These are phyloP conservation scores for Cromileptes altivelis DNA, from an alignment of 2,113 vertebrate species.

Conservation along the genomic window DNA sequence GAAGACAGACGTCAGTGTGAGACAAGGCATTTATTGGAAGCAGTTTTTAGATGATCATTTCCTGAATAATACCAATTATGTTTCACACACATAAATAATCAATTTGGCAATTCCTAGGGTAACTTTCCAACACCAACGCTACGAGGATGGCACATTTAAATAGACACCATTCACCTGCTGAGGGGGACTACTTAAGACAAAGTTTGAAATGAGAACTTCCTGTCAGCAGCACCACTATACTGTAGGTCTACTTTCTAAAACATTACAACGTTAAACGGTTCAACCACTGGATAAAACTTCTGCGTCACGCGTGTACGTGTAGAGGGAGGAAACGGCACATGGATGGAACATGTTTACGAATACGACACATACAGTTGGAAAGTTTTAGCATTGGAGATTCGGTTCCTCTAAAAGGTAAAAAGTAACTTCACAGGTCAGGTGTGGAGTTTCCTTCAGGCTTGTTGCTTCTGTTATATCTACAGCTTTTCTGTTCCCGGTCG, in stretches of 20 bases:
- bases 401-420: slow-evolving; percentile 65
- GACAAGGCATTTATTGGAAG: slow-evolving; percentile 69
- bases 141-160: slow-evolving; percentile 69
- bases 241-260: slow-evolving; percentile 50
- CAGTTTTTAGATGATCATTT: slow-evolving; percentile 13
- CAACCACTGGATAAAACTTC: slow-evolving; percentile 31
- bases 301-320: slow-evolving; percentile 12
- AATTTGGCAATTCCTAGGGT: slow-evolving; percentile 43
- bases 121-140: slow-evolving; percentile 38
- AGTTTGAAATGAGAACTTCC: slow-evolving; percentile 34
- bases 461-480: slow-evolving; percentile 2
- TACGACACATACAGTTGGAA: slow-evolving; percentile 34
- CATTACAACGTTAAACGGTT: slow-evolving; percentile 27
- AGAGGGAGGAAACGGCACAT: slow-evolving; percentile 16
- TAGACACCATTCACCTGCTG: slow-evolving; percentile 43
- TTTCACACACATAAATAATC: slow-evolving; percentile 51
- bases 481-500: slow-evolving; percentile 10
- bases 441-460: slow-evolving; percentile 46
- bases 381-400: slow-evolving; percentile 9
- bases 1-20: slow-evolving; percentile 45
- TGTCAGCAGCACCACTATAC: slow-evolving; percentile 9
- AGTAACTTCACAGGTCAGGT: slow-evolving; percentile 41
- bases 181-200: slow-evolving; percentile 27
- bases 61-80: slow-evolving; percentile 40
- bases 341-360: slow-evolving; percentile 4